These are phyloP conservation scores for Dexiosoma caninum DNA, from an alignment of 2,888 invertebrate species.

Conservation along the genomic window DNA sequence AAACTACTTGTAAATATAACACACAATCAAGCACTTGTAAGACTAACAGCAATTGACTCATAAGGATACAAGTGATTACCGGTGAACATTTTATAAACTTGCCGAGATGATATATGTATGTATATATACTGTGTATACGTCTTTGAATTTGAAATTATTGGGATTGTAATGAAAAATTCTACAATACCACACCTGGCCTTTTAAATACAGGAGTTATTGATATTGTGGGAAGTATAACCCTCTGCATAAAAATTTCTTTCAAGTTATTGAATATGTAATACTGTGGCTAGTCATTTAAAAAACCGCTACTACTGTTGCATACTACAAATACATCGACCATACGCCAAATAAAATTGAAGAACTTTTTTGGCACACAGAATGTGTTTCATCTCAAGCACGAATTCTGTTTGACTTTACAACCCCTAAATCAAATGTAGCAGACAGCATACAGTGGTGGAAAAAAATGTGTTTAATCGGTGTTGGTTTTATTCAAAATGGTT, in stretches of 20 bases:
- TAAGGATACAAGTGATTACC: constrained; percentile 8
- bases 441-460: constrained; percentile 1
- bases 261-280: neutral
- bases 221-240: constrained; percentile 12
- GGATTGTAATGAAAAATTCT: neutral
- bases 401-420: constrained; percentile 18
- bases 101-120: neutral
- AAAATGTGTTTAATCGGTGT: neutral
- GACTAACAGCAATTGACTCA: neutral
- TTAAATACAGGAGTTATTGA: neutral
- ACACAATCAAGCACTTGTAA: neutral
- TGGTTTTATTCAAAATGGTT: too few species aligned
- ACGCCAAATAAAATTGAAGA: constrained; percentile 34
- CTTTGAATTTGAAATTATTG: neutral
- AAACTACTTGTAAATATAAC: too few species aligned
- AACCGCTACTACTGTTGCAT: neutral
- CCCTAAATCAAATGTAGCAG: constrained; percentile 20
- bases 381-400: constrained; percentile 11
- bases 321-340: neutral
- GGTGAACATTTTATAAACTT: constrained; percentile 12
- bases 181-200: constrained; percentile 13
- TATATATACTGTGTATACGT: neutral
- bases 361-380: neutral
- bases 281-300: constrained; percentile 29
- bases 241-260: neutral